Conservation (phyloP, 2,888 invertebrate genomes). For the Scaptomyza flava region DNA sequence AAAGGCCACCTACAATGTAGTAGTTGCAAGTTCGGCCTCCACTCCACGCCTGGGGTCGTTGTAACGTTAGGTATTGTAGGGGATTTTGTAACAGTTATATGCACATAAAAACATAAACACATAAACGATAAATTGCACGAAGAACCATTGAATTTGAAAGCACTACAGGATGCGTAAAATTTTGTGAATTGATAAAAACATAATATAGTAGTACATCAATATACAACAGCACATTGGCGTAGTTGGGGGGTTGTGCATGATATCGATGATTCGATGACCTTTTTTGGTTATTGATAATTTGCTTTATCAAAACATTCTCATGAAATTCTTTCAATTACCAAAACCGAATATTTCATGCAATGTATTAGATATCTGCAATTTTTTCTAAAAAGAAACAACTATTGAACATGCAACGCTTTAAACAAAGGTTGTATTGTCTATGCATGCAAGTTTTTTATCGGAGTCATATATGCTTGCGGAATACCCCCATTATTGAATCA, state of each 20-base stretch:
- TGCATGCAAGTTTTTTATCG: background rate
- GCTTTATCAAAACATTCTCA: background rate
- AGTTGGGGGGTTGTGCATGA: conserved; percentile 9
- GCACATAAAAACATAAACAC: conserved; percentile 39
- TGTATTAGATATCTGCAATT: background rate
- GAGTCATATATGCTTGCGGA: conserved; percentile 1
- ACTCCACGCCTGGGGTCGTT: conserved; percentile 35
- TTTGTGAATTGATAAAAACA: conserved; percentile 58
- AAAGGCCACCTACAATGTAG: conserved; percentile 36
- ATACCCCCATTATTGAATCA: background rate
- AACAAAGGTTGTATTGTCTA: background rate
- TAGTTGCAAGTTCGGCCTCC: conserved; percentile 27
- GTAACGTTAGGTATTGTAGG: conserved; percentile 10
- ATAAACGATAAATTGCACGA: conserved; percentile 29
- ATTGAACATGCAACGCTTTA: background rate
- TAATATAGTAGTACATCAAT: conserved; percentile 49
- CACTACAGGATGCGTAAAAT: conserved; percentile 38
- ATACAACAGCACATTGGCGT: conserved; percentile 35
- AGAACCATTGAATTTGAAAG: conserved; percentile 2
- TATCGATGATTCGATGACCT: conserved; percentile 34
- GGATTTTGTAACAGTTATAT: conserved; percentile 7
- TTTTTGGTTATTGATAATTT: background rate
- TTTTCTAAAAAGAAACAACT: background rate
- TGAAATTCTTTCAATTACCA: background rate
- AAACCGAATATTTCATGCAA: background rate